Evolutionary conservation across 1,140 invertebrate genomes (phyloP).

Genomic region (Centruroides sculpturatus): DNA sequence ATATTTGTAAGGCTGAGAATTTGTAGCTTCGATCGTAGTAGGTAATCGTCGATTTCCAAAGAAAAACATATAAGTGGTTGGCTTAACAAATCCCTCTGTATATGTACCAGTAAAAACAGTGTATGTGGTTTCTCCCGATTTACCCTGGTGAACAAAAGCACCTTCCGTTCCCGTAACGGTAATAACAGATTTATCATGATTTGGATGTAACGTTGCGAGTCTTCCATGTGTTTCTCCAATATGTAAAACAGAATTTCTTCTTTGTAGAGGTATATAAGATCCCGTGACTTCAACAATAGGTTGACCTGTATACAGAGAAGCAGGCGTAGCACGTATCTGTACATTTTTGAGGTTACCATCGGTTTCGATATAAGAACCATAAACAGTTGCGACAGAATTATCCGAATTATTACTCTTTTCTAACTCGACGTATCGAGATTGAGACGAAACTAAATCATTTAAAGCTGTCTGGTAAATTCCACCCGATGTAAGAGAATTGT

Average conservation of each 20-base stretch:
- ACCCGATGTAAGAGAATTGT: conserved; percentile 13
- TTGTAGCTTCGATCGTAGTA: conserved; percentile 6
- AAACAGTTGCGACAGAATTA: no score
- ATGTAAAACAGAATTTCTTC: conserved; percentile 12
- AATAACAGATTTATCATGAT: conserved; percentile 19
- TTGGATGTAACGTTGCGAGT: conserved; percentile 6
- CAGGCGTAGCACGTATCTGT: conserved; percentile 11
- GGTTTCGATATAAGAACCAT: neutral
- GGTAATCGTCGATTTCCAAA: conserved; percentile 20
- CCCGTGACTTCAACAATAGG: conserved; percentile 6
- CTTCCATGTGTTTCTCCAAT: conserved; percentile 4
- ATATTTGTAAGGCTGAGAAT: neutral
- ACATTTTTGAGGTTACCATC: neutral
- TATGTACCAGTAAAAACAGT: conserved; percentile 27
- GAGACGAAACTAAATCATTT: neutral
- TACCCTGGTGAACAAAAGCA: conserved; percentile 20
- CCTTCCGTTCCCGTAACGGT: conserved; percentile 24
- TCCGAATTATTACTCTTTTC: neutral
- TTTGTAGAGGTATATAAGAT: conserved; percentile 12
- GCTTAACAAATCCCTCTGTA: conserved; percentile 16
- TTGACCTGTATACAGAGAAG: neutral
- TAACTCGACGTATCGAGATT: neutral
- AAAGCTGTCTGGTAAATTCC: neutral
- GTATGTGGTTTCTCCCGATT: conserved; percentile 20
- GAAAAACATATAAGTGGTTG: conserved; percentile 26